Percentiles rank a stretch among this genome's conserved stretches.
Conservation (phyloP, 2,888 invertebrate species). For the Troides oblongomaculatus region DNA sequence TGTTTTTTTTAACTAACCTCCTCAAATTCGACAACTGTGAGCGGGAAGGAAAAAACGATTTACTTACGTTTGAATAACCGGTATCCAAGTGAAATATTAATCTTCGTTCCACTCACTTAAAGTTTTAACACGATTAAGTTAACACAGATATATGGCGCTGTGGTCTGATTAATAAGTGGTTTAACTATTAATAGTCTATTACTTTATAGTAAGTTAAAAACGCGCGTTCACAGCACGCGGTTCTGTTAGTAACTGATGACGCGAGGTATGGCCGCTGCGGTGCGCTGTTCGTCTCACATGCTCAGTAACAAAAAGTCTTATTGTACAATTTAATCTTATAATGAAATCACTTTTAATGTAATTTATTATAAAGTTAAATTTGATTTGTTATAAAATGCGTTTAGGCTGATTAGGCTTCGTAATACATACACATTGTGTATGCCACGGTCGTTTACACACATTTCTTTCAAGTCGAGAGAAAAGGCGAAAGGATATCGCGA, state of each 20-base stretch:
- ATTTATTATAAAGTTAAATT: constrained; percentile 33
- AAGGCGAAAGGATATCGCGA: constrained; percentile 70
- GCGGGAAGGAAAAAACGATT: constrained; percentile 32
- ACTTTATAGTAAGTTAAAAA: constrained; percentile 36
- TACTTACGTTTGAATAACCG: constrained; percentile 49
- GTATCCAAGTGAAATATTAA: constrained; percentile 43
- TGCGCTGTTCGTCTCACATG: constrained; percentile 47
- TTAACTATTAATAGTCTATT: constrained; percentile 48
- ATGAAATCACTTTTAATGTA: constrained; percentile 35
- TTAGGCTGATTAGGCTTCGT: constrained; percentile 43
- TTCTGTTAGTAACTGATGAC: constrained; percentile 57
- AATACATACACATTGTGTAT: constrained; percentile 62
- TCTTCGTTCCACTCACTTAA: constrained; percentile 40
- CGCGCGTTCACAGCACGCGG: constrained; percentile 44
- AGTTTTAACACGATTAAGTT: constrained; percentile 31
- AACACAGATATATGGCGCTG: constrained; percentile 50
- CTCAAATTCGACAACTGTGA: constrained; percentile 12
- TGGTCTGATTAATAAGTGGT: constrained; percentile 38
- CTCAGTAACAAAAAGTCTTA: constrained; percentile 42
- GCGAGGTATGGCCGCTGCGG: constrained; percentile 44
- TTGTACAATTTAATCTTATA: constrained; percentile 20
- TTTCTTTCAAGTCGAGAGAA: constrained; percentile 69
- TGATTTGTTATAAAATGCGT: constrained; percentile 26
- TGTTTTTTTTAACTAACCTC: background rate
- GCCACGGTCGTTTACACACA: constrained; percentile 68